Base-by-base conservation (phyloP, 2,113 vertebrate genomes). In the Mobula hypostoma region DNA sequence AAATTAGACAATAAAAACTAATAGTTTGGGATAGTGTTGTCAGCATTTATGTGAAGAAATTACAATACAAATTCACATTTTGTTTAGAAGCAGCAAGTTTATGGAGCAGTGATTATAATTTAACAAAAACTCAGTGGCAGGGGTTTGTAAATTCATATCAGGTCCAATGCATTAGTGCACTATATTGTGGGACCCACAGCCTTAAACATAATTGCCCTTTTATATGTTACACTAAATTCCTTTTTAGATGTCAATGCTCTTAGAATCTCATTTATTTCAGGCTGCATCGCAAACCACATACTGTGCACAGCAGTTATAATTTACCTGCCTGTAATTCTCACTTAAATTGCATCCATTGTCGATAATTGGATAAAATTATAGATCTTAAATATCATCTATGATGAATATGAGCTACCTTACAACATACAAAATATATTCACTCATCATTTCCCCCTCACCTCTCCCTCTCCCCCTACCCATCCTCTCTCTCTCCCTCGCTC, bases 211-310 rank as follows among this genome's bases (percentile, higher is more conserved):
- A 68, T 66, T 90, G 17, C 61, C 85, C 61, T 68, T 90, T 90
- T 66, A 90, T 19, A 68, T 68, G n/a, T 32, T 19, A 17, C 63
- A 11, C 17, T 66, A 66, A 66, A 36, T 17, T 66, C 29, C 63
- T 88, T 68, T 90, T 90, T n/a, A 68, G 17, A 90, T 88, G 85
- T 19, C 61, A 68, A 90, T 32, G 85, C 85, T 68, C n/a, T 90
- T 90, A 61, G 66, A 68, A 68, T 66, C 32, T n/a, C 85, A 90
- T 90, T 90, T 90, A 90, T 90, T 90, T 90, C 85, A 90, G 85
- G n/a, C 61, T 17, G 29, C 61, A 68, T 36, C 61, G 14, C n/a
- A 79, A 29, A 88, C 85, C 85, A 88, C 85, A 88, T 74, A 12
- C 70, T 56, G 24, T 74, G 70, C 36, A 72, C 91, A 93, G 91